Conservation (phyloP, 2,113 vertebrate species). For the Lepidothrix coronata region DNA sequence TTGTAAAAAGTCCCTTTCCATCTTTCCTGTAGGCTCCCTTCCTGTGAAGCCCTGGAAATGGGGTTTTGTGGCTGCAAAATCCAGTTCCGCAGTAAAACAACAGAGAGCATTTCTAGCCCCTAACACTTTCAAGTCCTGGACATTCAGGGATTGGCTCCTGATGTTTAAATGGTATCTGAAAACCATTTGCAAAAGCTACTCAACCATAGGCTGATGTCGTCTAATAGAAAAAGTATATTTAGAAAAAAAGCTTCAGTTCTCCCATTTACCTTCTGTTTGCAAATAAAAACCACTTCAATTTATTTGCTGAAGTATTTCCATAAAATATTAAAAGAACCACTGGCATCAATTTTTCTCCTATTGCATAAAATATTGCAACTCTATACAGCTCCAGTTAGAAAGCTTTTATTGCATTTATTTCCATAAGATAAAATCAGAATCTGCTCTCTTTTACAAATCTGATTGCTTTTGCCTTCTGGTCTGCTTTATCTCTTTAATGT, state of each 20-base stretch:
- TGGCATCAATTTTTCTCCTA: slow-evolving; percentile 38
- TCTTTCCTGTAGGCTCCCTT: background rate
- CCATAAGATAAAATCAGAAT: slow-evolving; percentile 65
- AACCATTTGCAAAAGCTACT: background rate
- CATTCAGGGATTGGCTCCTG: fast-evolving
- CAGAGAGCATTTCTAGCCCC: background rate
- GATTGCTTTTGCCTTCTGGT: slow-evolving; percentile 67
- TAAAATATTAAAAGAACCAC: slow-evolving; percentile 64
- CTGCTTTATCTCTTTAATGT: slow-evolving; percentile 61
- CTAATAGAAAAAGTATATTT: slow-evolving; percentile 18
- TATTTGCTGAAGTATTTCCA: slow-evolving; percentile 61
- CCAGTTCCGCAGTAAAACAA: background rate
- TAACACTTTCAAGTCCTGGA: background rate
- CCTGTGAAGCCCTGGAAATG: background rate
- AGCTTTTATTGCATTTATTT: slow-evolving; percentile 66
- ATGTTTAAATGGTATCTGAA: background rate
- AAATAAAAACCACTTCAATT: slow-evolving; percentile 49
- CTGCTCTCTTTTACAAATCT: slow-evolving; percentile 60
- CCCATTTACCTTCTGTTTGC: slow-evolving; percentile 56
- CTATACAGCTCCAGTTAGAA: slow-evolving; percentile 38
- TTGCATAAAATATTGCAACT: slow-evolving; percentile 39
- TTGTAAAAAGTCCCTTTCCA: background rate
- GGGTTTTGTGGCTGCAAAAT: background rate
- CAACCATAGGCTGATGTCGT: background rate
- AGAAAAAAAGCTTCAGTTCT: background rate